A percentile compares a stretch with the other conserved stretches of the same genome.
Conservation (phyloP, 1,140 invertebrate species). For the Drosophila baimaii region DNA sequence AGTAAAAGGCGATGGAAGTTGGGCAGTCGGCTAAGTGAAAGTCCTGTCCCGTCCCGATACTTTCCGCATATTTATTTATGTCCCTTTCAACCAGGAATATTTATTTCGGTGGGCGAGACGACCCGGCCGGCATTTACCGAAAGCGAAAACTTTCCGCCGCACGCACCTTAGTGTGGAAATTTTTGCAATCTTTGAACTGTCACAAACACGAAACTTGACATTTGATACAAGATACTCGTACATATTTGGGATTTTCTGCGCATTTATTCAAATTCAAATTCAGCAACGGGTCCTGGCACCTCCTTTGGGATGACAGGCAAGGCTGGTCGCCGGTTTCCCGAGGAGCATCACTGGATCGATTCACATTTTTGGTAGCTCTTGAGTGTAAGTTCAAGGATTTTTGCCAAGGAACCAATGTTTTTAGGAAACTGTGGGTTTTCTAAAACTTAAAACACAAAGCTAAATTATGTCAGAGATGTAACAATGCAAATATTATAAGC, state of each 20-base stretch:
- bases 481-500: too few relatives aligned
- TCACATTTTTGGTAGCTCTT: not conserved
- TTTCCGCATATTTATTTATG: slow-evolving; percentile 58
- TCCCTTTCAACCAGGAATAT: slow-evolving; percentile 32
- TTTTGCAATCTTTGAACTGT: slow-evolving; percentile 71
- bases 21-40: slow-evolving; percentile 48
- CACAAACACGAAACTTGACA: slow-evolving; percentile 65
- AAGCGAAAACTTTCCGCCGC: slow-evolving; percentile 36
- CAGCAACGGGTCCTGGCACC: not conserved
- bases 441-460: too few relatives aligned
- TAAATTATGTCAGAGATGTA: too few relatives aligned
- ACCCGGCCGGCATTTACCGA: not conserved
- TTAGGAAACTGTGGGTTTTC: not conserved
- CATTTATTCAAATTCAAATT: slow-evolving; percentile 15
- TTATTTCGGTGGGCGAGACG: not conserved
- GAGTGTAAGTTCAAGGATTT: not conserved
- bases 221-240: slow-evolving; percentile 39
- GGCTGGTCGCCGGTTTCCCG: not conserved
- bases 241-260: not conserved
- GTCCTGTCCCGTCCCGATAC: slow-evolving; percentile 34
- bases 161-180: slow-evolving; percentile 52
- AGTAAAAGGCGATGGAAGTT: slow-evolving; percentile 27
- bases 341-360: not conserved
- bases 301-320: slow-evolving; percentile 3
- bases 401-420: too few relatives aligned